Base-by-base conservation (phyloP, 2,888 invertebrate genomes). In the Hemaris fuciformis region DNA sequence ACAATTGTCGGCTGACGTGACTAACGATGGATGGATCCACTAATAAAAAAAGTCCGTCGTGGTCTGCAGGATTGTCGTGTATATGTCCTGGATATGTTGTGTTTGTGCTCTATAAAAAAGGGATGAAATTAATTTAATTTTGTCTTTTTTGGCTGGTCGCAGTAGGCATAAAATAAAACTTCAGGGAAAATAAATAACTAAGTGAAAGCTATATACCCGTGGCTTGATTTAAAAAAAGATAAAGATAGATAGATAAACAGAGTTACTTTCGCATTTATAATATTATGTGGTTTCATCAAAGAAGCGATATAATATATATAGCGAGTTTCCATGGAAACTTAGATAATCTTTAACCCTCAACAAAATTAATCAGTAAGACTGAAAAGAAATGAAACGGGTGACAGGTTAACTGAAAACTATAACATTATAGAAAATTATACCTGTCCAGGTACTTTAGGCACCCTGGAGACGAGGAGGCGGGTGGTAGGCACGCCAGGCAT, bases 381-480 rank as follows among this genome's bases (percentile, higher is more conserved):
- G n/a, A n/a, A n/a, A n/a, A n/a, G n/a, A n/a, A n/a, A n/a, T n/a
- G n/a, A n/a, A n/a, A n/a, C n/a, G n/a, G n/a, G n/a, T n/a, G n/a
- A n/a, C n/a, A n/a, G n/a, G n/a, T n/a, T n/a, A n/a, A n/a, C n/a
- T n/a, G n/a, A n/a, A n/a, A n/a, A 6, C 31, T 31, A 10, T 31
- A 31, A 31, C 6, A 31, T 8, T 1, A 13, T 10, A 38, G 22
- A 13, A n/a, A 1, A 8, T 20, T 3, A 45, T 48, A 91, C 89
- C 75, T 85, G 73, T 46, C 91, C 88, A 31, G 93, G 92, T 1
- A 83, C 75, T 77, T 93, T 93, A 0, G 93, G 93, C 1, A 94
- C 88, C 68, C 78, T 85, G 0, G 89, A 79, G 2, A 93, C 87
- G 1, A 93, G 79, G 0, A 93, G 68, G 0, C 83, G 79, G 23